phyloP scores from a whole-genome alignment of 2,888 invertebrate genomes.

The Cerastoderma edule region DNA sequence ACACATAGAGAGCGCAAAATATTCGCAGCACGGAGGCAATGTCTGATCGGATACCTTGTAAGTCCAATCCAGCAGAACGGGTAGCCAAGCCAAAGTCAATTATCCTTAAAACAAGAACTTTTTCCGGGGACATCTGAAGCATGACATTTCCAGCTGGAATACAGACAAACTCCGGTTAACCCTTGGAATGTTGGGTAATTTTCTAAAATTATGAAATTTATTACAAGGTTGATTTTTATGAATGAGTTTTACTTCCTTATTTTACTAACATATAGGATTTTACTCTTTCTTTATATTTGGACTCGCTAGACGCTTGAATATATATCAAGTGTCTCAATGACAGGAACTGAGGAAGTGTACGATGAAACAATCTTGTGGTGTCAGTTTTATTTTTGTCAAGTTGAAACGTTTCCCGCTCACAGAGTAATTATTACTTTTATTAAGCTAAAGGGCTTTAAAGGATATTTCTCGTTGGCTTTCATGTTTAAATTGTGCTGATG shows the following conservation, averaged over 20 bases:
- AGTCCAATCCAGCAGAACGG: slow-evolving; percentile 13
- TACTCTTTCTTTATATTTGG: too few species aligned
- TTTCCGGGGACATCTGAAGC: slow-evolving; percentile 56
- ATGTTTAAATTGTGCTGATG: too few species aligned
- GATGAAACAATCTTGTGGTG: not conserved
- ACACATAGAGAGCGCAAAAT: slow-evolving; percentile 69
- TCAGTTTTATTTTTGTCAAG: too few species aligned
- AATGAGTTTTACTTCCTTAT: too few species aligned
- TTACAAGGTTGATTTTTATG: not conserved
- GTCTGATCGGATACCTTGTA: slow-evolving; percentile 57
- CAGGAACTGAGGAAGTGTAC: not conserved
- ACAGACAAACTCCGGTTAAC: not conserved
- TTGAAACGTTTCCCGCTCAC: too few species aligned
- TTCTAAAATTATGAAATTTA: not conserved
- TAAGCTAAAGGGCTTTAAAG: too few species aligned
- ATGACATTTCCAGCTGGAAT: slow-evolving; percentile 72
- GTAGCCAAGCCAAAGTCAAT: slow-evolving; percentile 71
- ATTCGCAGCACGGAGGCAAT: slow-evolving; percentile 64
- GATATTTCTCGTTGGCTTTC: too few species aligned
- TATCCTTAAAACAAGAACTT: slow-evolving; percentile 59
- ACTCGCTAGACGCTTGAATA: not conserved
- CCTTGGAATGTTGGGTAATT: not conserved
- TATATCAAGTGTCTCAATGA: not conserved
- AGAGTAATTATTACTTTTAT: too few species aligned
- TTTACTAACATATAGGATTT: too few species aligned